A percentile compares a stretch with the other conserved stretches of the same genome.
These are phyloP conservation scores for Formica exsecta DNA, from an alignment of 1,140 invertebrate species.

Conservation along the genomic window DNA sequence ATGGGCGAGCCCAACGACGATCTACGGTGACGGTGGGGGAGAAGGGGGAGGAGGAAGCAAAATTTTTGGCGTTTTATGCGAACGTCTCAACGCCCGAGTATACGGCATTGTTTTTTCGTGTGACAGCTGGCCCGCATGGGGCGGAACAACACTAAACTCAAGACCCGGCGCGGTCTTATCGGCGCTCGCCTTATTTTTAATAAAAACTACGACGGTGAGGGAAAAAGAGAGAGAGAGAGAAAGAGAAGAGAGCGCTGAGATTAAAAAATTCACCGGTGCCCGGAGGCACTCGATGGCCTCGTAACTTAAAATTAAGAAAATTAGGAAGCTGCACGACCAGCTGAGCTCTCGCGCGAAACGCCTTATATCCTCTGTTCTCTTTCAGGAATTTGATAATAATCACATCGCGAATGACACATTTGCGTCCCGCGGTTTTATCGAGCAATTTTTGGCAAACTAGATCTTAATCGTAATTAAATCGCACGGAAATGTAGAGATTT, in stretches of 20 bases:
- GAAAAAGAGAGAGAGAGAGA: neutral
- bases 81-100: slow-evolving; percentile 49
- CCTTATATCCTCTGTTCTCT: slow-evolving; percentile 19
- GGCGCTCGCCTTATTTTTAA: slow-evolving; percentile 78
- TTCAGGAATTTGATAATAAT: slow-evolving; percentile 26
- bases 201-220: slow-evolving; percentile 72
- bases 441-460: neutral
- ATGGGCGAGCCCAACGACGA: no score
- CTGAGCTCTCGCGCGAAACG: slow-evolving; percentile 8
- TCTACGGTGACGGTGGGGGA: neutral
- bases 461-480: neutral
- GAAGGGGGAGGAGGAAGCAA: slow-evolving; percentile 6
- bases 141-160: slow-evolving; percentile 75
- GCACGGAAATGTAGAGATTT: neutral
- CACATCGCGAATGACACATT: neutral
- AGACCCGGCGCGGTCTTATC: slow-evolving; percentile 69
- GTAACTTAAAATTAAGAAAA: slow-evolving; percentile 82
- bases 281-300: slow-evolving; percentile 72
- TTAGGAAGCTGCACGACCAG: slow-evolving; percentile 65
- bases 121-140: slow-evolving; percentile 77
- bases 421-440: neutral
- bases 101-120: slow-evolving; percentile 74
- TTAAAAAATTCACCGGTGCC: slow-evolving; percentile 78
- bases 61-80: slow-evolving; percentile 60
- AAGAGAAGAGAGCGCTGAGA: slow-evolving; percentile 54